Conservation (phyloP, 2,113 vertebrate species). For the Pampusana beccarii region DNA sequence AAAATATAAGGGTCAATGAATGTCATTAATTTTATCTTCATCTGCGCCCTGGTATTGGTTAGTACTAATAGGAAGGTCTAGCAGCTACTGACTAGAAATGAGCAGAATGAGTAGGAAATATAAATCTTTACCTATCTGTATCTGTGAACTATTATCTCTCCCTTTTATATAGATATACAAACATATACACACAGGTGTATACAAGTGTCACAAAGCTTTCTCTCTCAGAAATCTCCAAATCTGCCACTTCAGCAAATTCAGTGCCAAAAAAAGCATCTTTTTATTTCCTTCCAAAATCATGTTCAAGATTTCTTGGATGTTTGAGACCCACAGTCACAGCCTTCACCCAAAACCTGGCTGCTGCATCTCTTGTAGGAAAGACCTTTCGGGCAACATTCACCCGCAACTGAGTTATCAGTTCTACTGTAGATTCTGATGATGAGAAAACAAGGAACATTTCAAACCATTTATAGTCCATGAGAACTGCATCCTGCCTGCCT, state of each 20-base stretch:
- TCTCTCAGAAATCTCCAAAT: not conserved
- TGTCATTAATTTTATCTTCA: conserved; percentile 11
- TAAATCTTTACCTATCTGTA: not conserved
- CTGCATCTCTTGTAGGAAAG: not conserved
- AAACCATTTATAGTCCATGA: not conserved
- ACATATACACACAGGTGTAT: not conserved
- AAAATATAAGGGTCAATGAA: not conserved
- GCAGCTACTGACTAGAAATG: not conserved
- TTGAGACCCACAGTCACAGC: not conserved
- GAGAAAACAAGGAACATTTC: not conserved
- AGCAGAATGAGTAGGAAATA: not conserved
- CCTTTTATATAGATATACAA: not conserved
- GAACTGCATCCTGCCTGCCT: not conserved
- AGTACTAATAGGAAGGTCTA: not conserved
- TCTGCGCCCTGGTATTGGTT: not conserved
- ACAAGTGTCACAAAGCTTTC: not conserved
- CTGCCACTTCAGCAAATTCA: not conserved
- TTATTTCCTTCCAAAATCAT: not conserved
- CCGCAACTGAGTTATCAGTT: not conserved
- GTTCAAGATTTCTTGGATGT: not conserved
- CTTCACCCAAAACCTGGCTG: not conserved
- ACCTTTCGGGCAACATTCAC: not conserved
- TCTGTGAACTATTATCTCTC: not conserved
- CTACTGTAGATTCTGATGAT: not conserved
- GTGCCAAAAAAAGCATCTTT: not conserved